Base-by-base conservation (phyloP, 2,888 invertebrate species). In the Andrena chrysosceles region DNA sequence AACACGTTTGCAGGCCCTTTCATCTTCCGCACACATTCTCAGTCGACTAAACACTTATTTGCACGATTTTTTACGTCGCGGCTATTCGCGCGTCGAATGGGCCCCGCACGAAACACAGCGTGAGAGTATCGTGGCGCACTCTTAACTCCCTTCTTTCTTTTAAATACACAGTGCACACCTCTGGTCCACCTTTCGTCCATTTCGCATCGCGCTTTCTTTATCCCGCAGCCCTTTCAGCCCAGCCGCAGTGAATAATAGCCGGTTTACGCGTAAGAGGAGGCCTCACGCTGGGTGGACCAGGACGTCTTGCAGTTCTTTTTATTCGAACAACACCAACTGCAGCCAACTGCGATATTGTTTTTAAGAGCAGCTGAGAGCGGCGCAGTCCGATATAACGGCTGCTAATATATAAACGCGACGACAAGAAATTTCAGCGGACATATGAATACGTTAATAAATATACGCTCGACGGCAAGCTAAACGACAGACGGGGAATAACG, bases 31-130 rank as follows among this genome's bases (percentile, higher is more conserved):
- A 33, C 49, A 52, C 77, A 29, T 49, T 16, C 42, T 16, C 31
- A 10, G 8, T 56, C 56, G 49, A 66, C 84, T 89, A 79, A 82
- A 84, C 83, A 80, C 80, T 85, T 86, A 87, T 89, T 89, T 86
- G 83, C 81, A 84, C 71, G 81, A 85, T 76, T 84, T 85, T 88
- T 87, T 82, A 84, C 70, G 81, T 20, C 60, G 64, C 49, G 72
- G 74, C 79, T 77, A 82, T 87, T 87, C 87, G 87, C 82, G 72
- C 76, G 76, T 84, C 64, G 52, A 74, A 81, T 64, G 67, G 54
- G 60, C 23, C 62, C 26, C 20, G 59, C 33, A 62, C 67, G 63
- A 64, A 69, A 71, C 62, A 33, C 63, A 20, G 52, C 63, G 85
- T 62, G 81, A 70, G 81, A 73, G 84, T 48, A 76, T 79, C 82